Base-by-base conservation (phyloP, 2,113 vertebrate species). In the Azemiops feae region DNA sequence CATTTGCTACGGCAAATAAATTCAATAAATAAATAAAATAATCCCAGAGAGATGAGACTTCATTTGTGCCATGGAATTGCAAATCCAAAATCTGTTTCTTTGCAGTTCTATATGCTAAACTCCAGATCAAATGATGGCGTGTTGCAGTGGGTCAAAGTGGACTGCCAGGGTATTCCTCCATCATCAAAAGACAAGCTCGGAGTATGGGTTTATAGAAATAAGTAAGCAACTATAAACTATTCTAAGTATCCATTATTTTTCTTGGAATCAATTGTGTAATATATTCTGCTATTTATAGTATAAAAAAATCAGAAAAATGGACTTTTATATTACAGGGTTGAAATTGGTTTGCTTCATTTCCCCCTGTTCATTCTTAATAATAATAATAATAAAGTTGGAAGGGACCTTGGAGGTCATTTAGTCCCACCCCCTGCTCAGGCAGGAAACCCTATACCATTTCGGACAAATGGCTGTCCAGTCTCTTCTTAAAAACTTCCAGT, bases 151-250 rank as follows among this genome's bases (percentile, higher is more conserved):
- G 98, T 99, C 96, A 98, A 98, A 96, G 98, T 99, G 95, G 98
- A 99, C 58, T 98, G 99, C 91, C 98, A 98, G 97, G 99, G 99
- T 91, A 95, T 98, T 25, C 98, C 98, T 89, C 99, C 99, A 1
- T 98, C 99, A 0, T 98, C 98, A 89, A 99, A 99, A 97, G 99
- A 99, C 97, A 99, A 99, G 93, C 98, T 99, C 4, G 99, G 99
- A 0, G 99, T 99, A 94, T 99, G 99, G 99, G 98, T 99, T 60
- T 97, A 99, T 96, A 98, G 97, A 94, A 99, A 99, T 98, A 99
- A 98, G 99, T 99, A 92, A 97, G 98, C 94, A n/a, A 57, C 55
- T 2, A 52, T 11, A 10, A 60, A n/a, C 12, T 5, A 25, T n/a
- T 89, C 5, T 7, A 4, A 11, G 10, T 22, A 8, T 23, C 1